A percentile compares a stretch with the other conserved stretches of the same genome.
Evolutionary conservation across 2,797 vertebrate genomes (phyloP).

Genomic region (Kryptopterus vitreolus): DNA sequence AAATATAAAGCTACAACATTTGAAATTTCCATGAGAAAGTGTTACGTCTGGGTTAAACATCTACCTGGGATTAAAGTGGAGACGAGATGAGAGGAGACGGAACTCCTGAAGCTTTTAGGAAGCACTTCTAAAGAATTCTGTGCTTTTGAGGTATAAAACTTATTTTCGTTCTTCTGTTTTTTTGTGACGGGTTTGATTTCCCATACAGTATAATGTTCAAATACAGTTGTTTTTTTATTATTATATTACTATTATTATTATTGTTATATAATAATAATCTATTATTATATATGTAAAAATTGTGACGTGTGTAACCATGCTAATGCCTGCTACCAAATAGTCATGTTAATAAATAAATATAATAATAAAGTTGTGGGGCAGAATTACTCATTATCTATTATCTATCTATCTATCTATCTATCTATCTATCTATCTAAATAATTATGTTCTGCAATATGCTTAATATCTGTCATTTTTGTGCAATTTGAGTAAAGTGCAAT

Average conservation of each 20-base stretch:
- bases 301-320: background rate
- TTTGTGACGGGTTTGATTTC: background rate
- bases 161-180: background rate
- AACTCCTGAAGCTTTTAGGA: conserved; percentile 41
- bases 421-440: too few relatives aligned
- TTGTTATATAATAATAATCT: too few relatives aligned
- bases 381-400: too few relatives aligned
- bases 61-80: conserved; percentile 42
- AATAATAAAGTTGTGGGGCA: background rate
- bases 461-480: too few relatives aligned
- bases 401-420: too few relatives aligned
- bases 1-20: background rate
- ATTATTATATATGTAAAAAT: background rate
- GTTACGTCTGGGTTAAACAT: conserved; percentile 29
- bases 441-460: too few relatives aligned
- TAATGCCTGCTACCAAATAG: background rate
- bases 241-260: background rate
- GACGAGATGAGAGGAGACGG: conserved; percentile 29
- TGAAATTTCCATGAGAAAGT: conserved; percentile 1
- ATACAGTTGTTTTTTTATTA: too few relatives aligned
- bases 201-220: background rate
- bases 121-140: conserved; percentile 29
- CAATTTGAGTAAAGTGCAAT: too few relatives aligned
- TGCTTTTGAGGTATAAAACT: conserved; percentile 16
- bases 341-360: background rate